Conservation (phyloP, 2,888 invertebrate genomes). For the Apamea anceps region DNA sequence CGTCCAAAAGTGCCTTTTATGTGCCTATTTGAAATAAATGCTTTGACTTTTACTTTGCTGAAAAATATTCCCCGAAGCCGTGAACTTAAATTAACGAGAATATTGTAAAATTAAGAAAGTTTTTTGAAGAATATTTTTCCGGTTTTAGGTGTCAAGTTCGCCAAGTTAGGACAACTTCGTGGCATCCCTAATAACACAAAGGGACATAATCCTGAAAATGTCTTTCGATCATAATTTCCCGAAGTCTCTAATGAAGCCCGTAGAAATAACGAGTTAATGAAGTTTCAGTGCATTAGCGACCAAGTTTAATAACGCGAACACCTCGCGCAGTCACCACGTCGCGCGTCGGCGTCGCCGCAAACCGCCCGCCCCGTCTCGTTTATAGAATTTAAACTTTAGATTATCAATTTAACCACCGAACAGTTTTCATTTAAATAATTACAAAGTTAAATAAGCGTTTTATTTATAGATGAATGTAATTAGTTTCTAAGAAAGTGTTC, state of each 20-base stretch:
- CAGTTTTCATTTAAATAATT: conserved; percentile 49
- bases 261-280: conserved; percentile 70
- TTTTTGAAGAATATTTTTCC: not conserved
- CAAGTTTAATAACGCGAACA: conserved; percentile 66
- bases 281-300: conserved; percentile 70
- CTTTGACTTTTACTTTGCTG: not conserved
- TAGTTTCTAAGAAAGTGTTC: conserved; percentile 37
- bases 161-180: not conserved
- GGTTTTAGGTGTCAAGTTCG: not conserved
- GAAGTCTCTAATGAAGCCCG: conserved; percentile 64
- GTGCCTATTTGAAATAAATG: not conserved
- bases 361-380: conserved; percentile 38
- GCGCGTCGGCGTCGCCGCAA: too few species aligned
- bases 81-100: conserved; percentile 6
- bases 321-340: not conserved
- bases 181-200: conserved; percentile 39
- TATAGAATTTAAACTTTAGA: conserved; percentile 66
- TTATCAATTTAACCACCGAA: conserved; percentile 64
- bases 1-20: not conserved
- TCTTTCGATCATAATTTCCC: conserved; percentile 62
- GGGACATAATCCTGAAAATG: conserved; percentile 57
- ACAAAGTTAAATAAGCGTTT: conserved; percentile 49
- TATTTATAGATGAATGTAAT: conserved; percentile 49
- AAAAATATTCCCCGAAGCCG: not conserved
- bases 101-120: not conserved